A percentile compares a stretch with the other conserved stretches of the same genome.
Conservation (phyloP, 2,888 invertebrate species). For the Ditula angustiorana region DNA sequence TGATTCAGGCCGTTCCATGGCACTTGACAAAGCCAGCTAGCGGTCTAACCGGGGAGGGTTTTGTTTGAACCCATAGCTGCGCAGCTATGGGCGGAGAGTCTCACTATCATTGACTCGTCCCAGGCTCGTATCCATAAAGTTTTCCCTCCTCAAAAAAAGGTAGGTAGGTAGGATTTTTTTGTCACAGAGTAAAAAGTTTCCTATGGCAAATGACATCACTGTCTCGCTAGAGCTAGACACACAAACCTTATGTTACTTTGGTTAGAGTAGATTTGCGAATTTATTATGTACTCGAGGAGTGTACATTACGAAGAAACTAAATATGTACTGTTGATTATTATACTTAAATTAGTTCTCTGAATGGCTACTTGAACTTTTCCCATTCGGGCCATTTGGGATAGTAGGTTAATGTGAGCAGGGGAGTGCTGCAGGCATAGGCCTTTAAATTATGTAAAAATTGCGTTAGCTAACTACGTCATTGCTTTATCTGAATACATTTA, state of each 20-base stretch:
- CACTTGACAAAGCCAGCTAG: too few relatives aligned
- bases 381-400: conserved; percentile 27
- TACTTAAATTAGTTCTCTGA: background rate
- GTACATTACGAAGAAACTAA: background rate
- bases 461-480: conserved; percentile 5
- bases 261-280: conserved; percentile 22
- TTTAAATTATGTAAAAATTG: conserved; percentile 16
- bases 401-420: conserved; percentile 41
- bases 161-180: background rate
- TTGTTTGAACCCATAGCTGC: too few relatives aligned
- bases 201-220: conserved; percentile 7
- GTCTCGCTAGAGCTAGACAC: background rate
- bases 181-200: conserved; percentile 1
- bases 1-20: too few relatives aligned
- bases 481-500: background rate
- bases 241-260: background rate
- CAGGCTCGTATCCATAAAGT: too few relatives aligned
- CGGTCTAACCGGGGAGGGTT: too few relatives aligned
- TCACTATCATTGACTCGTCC: too few relatives aligned
- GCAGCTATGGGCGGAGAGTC: too few relatives aligned
- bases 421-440: too few relatives aligned
- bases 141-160: too few relatives aligned
- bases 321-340: conserved; percentile 1
- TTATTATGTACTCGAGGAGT: conserved; percentile 4
- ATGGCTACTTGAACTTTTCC: conserved; percentile 1